Percentiles rank a stretch among this genome's conserved stretches.
These are phyloP conservation scores for Mohoua ochrocephala DNA, from an alignment of 2,113 vertebrate species.

Conservation along the genomic window DNA sequence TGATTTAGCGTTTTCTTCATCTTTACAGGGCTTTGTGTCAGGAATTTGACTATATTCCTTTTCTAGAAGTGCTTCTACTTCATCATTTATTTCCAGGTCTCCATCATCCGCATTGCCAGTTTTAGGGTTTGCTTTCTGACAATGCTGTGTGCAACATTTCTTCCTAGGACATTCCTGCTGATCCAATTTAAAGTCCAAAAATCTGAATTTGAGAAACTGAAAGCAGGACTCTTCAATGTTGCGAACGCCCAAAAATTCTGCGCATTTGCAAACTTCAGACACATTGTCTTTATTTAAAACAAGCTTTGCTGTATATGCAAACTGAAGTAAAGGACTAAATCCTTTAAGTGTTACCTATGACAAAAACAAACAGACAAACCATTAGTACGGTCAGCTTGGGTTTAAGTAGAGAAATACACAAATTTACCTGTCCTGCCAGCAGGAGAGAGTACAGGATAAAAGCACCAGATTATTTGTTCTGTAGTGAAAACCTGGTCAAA, in stretches of 20 bases:
- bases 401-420: background rate
- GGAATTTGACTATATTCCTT: conserved; percentile 47
- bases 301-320: conserved; percentile 93
- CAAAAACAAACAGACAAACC: background rate
- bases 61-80: conserved; percentile 62
- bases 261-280: conserved; percentile 85
- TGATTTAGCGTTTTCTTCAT: conserved; percentile 56
- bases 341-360: conserved; percentile 88
- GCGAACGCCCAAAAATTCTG: conserved; percentile 83
- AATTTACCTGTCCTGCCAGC: background rate
- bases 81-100: conserved; percentile 53
- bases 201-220: conserved; percentile 90
- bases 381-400: background rate
- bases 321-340: conserved; percentile 91
- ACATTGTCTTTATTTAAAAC: conserved; percentile 93
- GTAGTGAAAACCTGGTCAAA: background rate
- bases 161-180: conserved; percentile 65
- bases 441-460: background rate
- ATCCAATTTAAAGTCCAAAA: conserved; percentile 71
- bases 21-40: conserved; percentile 42
- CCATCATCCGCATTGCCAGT: conserved; percentile 21
- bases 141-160: conserved; percentile 74
- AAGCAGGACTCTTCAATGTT: conserved; percentile 93
- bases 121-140: conserved; percentile 62
- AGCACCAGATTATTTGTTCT: background rate